Base-by-base conservation (phyloP, 2,888 invertebrate species). In the Aphidius colemani region DNA sequence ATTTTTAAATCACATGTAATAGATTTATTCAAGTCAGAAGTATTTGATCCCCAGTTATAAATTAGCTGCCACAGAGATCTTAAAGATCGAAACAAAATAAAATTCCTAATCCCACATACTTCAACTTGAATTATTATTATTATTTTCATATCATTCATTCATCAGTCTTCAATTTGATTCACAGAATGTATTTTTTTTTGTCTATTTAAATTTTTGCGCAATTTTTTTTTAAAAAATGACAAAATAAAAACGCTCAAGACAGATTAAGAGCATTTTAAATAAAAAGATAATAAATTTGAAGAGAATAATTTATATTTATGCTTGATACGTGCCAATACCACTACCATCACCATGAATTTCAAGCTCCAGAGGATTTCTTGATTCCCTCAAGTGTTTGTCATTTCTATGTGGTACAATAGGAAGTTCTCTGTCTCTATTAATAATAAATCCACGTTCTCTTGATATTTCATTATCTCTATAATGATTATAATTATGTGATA, bases 401-500 rank as follows among this genome's bases (percentile, higher is more conserved):
- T 63, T 53, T 30, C 67, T 51, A 46, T 66, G 66, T 8, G 62
- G 60, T 30, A 64, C 49, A 7, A 60, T 48, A 0, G 65, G 60
- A 18, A 61, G 44, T 51, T 60, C 66, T n/a, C 63, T 49, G 40
- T 66, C 63, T 46, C 60, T 59, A 49, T 66, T 60, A 43, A 53
- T 62, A 8, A 62, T 9, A 41, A 62, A 66, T 18, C 67, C 67
- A 43, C 69, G 67, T 60, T 71, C 67, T 4, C 69, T 67, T 7
- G 68, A 62, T 49, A 67, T 46, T 1, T 70, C 71, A 9, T 70
- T 71, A n/a, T 78, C 80, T 61, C 76, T 67, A 59, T 78, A 76
- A 51, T 78, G 77, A 63, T 79, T 77, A 65, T 78, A 78, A 49
- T 75, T 72, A 63, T 80, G 78, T 57, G 77, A 74, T 18, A 70